These are phyloP conservation scores for Trididemnum nubilum DNA, from an alignment of 23 tunicate species.

Conservation along the genomic window DNA sequence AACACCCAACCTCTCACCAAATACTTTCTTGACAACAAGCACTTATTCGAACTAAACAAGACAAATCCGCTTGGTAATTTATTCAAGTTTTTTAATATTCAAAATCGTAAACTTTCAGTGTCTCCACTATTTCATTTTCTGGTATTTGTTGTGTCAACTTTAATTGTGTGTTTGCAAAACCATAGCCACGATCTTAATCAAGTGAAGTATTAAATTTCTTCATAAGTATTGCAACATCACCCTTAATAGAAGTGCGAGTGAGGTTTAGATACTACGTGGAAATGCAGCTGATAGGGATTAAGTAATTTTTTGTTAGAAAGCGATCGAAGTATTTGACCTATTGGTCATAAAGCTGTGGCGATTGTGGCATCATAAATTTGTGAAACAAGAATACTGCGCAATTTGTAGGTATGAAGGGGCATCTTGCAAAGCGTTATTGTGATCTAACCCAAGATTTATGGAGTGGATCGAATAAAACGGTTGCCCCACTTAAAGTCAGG, in stretches of 20 bases:
- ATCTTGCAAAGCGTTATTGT: constrained; percentile 76
- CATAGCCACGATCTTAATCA: too few relatives aligned
- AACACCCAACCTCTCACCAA: constrained; percentile 78
- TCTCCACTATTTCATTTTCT: background rate
- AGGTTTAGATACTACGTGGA: too few relatives aligned
- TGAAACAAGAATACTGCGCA: too few relatives aligned
- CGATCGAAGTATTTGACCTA: too few relatives aligned
- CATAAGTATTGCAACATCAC: too few relatives aligned
- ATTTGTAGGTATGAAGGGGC: constrained; percentile 83
- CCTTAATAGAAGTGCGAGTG: too few relatives aligned
- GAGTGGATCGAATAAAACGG: constrained; percentile 90
- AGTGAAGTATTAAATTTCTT: too few relatives aligned
- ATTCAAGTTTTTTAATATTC: constrained; percentile 1
- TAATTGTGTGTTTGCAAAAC: background rate
- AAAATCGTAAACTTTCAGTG: background rate
- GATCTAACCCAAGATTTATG: constrained; percentile 81
- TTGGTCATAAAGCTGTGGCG: too few relatives aligned
- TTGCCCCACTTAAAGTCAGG: constrained; percentile 87
- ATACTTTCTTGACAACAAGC: constrained; percentile 70
- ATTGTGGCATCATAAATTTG: too few relatives aligned
- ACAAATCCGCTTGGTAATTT: constrained; percentile 77
- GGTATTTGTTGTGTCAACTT: too few relatives aligned
- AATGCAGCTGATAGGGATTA: too few relatives aligned
- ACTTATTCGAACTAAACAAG: constrained; percentile 77
- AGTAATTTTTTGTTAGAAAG: too few relatives aligned